Evolutionary conservation across 1,140 invertebrate species (phyloP), one percentile per base, ranked within the genome.

Genomic region (Lucilia sericata): DNA sequence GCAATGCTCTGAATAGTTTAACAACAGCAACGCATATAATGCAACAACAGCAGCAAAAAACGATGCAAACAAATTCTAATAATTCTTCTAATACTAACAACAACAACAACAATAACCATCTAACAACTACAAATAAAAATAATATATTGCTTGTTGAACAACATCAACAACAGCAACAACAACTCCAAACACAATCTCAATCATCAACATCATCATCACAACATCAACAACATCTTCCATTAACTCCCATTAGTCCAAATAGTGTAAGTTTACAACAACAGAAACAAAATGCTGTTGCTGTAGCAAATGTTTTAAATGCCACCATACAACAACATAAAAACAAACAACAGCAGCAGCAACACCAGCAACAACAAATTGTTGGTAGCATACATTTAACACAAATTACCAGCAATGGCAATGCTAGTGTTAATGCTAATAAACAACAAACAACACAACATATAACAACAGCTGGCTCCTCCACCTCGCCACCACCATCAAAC

Each of bases 161-260:
- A 60, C 82, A 83, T 84, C 82, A 78, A 74, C 83, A 84, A 80
- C 65, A 88, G 88, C 85, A 84, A 80, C 65, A 88, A 88, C 85
- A 86, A 86, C 70, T 86, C 86, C 82, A 88, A 78, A 25, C 87
- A 82, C 82, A 89, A 81, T 75, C 89, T 36, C 88, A 88, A 83
- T 86, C 88, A 82, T 87, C 82, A 76, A 76, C 74, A 34, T 49
- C 86, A 85, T 19, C 87, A 86, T 51, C 83, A 84, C 86, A 84
- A 8, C 86, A 86, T 5, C 85, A 85, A 12, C 84, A 78, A 13
- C 85, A 86, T 74, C 84, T 84, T 84, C 84, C 86, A 55, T 83
- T 84, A 74, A 87, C 86, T 51, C 85, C 86, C 25, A 91, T 91
- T 65, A 91, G 90, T 85, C 89, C 89, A 70, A 90, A 88, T 74